Conservation (phyloP, 1,140 invertebrate genomes). For the Drosophila murphyi region DNA sequence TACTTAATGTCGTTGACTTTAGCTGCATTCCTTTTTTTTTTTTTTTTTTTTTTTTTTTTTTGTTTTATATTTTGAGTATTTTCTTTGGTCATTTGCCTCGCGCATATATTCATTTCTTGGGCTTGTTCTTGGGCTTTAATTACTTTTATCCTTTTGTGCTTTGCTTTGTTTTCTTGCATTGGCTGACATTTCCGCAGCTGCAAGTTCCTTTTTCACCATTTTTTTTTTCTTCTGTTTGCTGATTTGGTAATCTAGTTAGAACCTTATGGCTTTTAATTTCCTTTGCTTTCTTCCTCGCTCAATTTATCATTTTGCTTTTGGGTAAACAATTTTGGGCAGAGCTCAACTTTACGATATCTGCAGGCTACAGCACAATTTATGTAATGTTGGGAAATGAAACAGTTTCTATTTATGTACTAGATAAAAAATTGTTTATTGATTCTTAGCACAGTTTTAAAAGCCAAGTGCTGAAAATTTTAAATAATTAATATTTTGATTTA, state of each 20-base stretch:
- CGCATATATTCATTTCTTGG: slow-evolving; percentile 29
- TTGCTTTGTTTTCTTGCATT: slow-evolving; percentile 32
- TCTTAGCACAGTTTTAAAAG: not conserved
- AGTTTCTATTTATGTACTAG: not conserved
- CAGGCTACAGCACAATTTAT: slow-evolving; percentile 19
- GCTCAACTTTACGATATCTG: not conserved
- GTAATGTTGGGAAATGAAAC: slow-evolving; percentile 13
- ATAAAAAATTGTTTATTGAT: not conserved
- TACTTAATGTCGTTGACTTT: slow-evolving; percentile 73
- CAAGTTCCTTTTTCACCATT: slow-evolving; percentile 32
- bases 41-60: slow-evolving; percentile 39
- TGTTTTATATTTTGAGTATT: slow-evolving; percentile 10
- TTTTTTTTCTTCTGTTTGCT: slow-evolving; percentile 35
- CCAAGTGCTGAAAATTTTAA: not conserved
- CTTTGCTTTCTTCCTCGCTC: slow-evolving; percentile 57
- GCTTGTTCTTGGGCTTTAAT: slow-evolving; percentile 62
- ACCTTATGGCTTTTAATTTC: slow-evolving; percentile 80
- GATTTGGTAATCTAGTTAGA: slow-evolving; percentile 65
- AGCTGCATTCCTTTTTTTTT: slow-evolving; percentile 50
- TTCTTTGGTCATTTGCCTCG: slow-evolving; percentile 30
- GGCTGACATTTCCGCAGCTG: slow-evolving; percentile 60
- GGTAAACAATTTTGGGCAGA: slow-evolving; percentile 12
- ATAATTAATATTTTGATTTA: not conserved
- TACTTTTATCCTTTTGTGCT: slow-evolving; percentile 73
- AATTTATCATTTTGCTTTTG: slow-evolving; percentile 67